Evolutionary conservation across 2,113 vertebrate genomes (phyloP), one percentile per base, ranked within the genome.

Genomic region (Tamias sibiricus): DNA sequence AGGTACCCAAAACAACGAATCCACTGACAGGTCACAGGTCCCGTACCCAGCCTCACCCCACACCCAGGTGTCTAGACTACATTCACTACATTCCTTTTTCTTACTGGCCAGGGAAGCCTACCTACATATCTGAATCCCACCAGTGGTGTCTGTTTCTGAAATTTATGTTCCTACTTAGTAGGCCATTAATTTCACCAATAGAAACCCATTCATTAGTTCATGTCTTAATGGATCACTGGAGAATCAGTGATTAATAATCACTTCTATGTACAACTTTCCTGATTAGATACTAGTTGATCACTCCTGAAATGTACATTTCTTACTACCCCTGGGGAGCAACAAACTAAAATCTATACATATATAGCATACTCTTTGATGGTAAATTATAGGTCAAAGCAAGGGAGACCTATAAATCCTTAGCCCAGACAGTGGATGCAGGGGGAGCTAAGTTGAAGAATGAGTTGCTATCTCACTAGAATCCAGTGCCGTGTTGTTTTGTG

Each of bases 141-240:
- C 47, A 89, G 6, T 86, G 20, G n/a, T 49, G 8, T 83, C 83
- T 69, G 16, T 69, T 95, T 86, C n/a, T 69, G 44, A 66, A 47
- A 77, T 76, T 54, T 66, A 44, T 62, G 75, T 72, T 87, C 30
- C 71, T 92, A 32, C 77, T 59, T 24, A 47, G 49, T 77, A 71
- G 22, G 40, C 69, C 75, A 62, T 79, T 82, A 17, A 82, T 91
- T 91, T 77, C 40, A 72, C n/a, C 37, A 72, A 8, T 4, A 8
- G 20, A 93, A 84, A 72, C 10, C 32, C 28, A 89, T 82, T 59
- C 28, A 54, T 52, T 49, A 37, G n/a, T 89, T 89, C 35, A 35
- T 79, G 54, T 47, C 47, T 80, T 52, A 44, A 0, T n/a, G 22
- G 22, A n/a, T 64, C n/a, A 2, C 87, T 90, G 8, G 20, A 17